phyloP scores from a whole-genome alignment of 2,797 vertebrate species.

The Amazonetta brasiliensis region DNA sequence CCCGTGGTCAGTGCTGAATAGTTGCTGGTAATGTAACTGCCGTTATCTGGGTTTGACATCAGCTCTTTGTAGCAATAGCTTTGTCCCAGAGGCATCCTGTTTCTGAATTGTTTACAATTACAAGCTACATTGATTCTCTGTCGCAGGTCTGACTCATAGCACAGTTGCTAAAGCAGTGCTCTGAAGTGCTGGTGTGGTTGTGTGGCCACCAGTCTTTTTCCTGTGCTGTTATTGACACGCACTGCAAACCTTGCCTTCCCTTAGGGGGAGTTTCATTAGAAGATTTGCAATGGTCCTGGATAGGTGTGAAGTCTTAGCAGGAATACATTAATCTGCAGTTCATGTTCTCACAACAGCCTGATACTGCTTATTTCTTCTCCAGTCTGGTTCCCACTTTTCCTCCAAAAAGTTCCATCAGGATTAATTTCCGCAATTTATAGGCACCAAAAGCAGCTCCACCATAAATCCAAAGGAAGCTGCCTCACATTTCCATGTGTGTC shows the following conservation, averaged over 20 bases:
- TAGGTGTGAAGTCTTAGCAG: neutral
- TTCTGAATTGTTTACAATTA: neutral
- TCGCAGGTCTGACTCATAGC: neutral
- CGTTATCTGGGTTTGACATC: neutral
- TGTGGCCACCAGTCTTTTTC: neutral
- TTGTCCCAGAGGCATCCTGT: neutral
- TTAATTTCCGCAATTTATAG: neutral
- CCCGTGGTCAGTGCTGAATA: neutral
- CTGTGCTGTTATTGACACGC: rapidly evolving
- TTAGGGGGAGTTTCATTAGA: neutral
- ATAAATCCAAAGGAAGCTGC: neutral
- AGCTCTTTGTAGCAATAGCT: neutral
- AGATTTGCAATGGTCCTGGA: neutral
- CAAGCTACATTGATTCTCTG: neutral
- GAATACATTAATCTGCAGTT: neutral
- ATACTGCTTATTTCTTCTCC: neutral
- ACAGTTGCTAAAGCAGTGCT: neutral
- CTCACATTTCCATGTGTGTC: rapidly evolving
- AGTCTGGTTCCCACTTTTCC: neutral
- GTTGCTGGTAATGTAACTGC: neutral
- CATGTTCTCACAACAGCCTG: neutral
- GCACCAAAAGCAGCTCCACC: neutral
- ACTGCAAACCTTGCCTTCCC: neutral
- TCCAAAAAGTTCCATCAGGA: neutral
- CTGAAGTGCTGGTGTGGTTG: neutral